These are phyloP conservation scores for Hydraecia micacea DNA, from an alignment of 2,888 invertebrate genomes.

Conservation along the genomic window DNA sequence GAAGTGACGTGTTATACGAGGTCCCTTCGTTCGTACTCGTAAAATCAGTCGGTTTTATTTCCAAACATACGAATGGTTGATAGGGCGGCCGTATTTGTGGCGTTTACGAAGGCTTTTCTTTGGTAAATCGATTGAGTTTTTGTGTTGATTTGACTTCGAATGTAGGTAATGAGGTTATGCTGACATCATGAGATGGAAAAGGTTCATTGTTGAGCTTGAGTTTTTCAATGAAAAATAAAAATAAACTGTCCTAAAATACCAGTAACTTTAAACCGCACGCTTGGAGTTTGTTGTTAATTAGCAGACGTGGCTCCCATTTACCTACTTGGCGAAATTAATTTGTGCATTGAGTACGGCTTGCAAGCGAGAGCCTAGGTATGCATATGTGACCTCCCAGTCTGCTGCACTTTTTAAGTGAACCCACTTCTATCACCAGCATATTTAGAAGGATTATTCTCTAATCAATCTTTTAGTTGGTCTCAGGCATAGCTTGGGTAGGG, in stretches of 20 bases:
- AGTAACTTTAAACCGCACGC: not conserved
- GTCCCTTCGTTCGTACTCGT: conserved; percentile 64
- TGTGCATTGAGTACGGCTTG: no score
- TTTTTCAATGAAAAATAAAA: not conserved
- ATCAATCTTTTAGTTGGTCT: not conserved
- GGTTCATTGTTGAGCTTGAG: not conserved
- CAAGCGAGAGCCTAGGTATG: no score
- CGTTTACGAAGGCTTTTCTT: conserved; percentile 21
- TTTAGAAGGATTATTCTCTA: not conserved
- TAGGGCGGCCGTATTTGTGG: conserved; percentile 19
- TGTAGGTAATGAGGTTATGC: not conserved
- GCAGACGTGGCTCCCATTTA: no score
- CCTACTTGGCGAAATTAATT: no score
- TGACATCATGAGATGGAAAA: not conserved
- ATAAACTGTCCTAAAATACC: not conserved
- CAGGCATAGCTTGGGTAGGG: not conserved
- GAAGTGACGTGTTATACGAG: conserved; percentile 67
- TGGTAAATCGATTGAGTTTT: conserved; percentile 29
- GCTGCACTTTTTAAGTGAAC: no score
- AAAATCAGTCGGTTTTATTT: conserved; percentile 67
- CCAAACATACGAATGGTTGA: conserved; percentile 40
- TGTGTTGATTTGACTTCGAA: conserved; percentile 35
- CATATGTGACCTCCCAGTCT: no score
- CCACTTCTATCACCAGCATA: no score
- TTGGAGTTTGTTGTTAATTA: not conserved